Base-by-base conservation (phyloP, 1,140 invertebrate genomes). In the Platyscapa corneri region DNA sequence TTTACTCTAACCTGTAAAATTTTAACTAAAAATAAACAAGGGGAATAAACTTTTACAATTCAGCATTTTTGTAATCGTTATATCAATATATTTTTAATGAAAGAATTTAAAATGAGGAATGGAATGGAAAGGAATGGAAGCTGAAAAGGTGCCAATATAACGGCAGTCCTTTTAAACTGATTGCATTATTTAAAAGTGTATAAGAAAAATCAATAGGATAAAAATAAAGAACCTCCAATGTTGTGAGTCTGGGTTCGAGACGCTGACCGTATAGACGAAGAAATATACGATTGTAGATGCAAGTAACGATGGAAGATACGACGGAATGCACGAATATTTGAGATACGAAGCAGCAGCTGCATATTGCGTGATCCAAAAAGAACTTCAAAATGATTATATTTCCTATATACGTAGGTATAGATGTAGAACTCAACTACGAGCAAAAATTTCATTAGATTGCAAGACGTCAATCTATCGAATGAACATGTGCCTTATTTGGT, bases 201-300 rank as follows among this genome's bases (percentile, higher is more conserved):
- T 67, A 86, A 14, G 72, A 64, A 83, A 86, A 88, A 90, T 90
- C 90, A 87, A 90, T 90, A 88, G 86, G 81, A 87, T 88, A 88
- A 89, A 90, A 90, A 89, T 90, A 90, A 89, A 89, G 37, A 30
- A 30, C 23, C 1, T 12, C 27, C 27, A 8, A 23, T 7, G 8
- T 27, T 18, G 70, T n/a, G 72, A 46, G 20, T 53, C 3, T 14
- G 32, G 27, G 1, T 30, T 3, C 34, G 0, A 10, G 76, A 34
- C 53, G 30, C 1, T 16, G 76, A 78, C 20, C 5, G 53, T 12
- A 39, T 10, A 16, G 34, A 64, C 39, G 39, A 78, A 64, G 27
- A 56, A 30, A 53, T 27, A n/a, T n/a, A 72, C 46, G 14, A 42
- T 20, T 39, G 39, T 20, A 42, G 18, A 20, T 56, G 18, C 2